A percentile compares a stretch with the other conserved stretches of the same genome.
Evolutionary conservation across 2,113 vertebrate genomes (phyloP).

Genomic region (Bucco capensis): DNA sequence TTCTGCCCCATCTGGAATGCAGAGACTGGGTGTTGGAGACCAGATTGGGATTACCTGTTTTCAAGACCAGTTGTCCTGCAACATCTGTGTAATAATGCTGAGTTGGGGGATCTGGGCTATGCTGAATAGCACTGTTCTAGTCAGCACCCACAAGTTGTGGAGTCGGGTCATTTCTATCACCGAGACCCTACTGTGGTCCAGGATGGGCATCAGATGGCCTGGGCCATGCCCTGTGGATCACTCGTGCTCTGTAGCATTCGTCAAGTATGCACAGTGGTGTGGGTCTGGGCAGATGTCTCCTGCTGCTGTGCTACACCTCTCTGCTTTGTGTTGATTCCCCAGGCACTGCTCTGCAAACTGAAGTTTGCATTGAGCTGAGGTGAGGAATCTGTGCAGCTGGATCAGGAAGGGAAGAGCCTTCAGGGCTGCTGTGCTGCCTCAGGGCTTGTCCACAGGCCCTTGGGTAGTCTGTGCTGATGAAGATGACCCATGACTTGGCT

Average conservation of each 20-base stretch:
- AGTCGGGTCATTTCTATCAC: not conserved
- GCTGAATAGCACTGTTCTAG: not conserved
- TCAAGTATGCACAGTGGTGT: not conserved
- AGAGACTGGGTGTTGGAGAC: not conserved
- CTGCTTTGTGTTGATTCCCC: rapidly evolving
- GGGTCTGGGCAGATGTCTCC: not conserved
- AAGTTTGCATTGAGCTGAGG: not conserved
- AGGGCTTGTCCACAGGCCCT: not conserved
- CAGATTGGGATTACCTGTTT: not conserved
- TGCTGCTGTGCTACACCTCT: not conserved
- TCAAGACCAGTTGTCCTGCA: not conserved
- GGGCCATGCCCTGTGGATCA: not conserved
- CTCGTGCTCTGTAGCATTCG: not conserved
- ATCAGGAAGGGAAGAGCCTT: not conserved
- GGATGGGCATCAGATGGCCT: not conserved
- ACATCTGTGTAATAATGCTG: not conserved
- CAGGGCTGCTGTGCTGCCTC: not conserved
- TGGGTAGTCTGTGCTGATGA: not conserved
- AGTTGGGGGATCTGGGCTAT: rapidly evolving
- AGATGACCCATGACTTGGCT: not conserved
- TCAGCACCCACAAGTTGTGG: not conserved
- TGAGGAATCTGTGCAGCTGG: not conserved
- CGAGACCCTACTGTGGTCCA: rapidly evolving
- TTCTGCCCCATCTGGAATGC: not conserved
- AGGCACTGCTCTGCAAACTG: not conserved